Evolutionary conservation across 2,113 vertebrate species (phyloP).

Genomic region (Cynoglossus semilaevis): DNA sequence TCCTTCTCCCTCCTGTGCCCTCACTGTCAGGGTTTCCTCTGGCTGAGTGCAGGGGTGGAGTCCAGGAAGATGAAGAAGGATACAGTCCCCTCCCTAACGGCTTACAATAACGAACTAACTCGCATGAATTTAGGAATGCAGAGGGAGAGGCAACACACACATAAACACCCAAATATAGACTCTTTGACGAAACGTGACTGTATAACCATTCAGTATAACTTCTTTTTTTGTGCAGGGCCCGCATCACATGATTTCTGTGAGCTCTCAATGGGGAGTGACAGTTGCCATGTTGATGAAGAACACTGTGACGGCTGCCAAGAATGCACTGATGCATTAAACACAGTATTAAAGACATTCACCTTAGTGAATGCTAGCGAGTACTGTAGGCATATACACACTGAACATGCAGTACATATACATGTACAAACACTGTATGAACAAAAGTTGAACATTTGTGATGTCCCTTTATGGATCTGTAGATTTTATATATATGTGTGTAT

Average conservation of each 20-base stretch:
- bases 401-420: constrained; percentile 1
- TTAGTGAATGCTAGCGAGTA: constrained; percentile 1
- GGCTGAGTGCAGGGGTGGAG: constrained; percentile 78
- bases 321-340: constrained; percentile 78
- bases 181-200: neutral
- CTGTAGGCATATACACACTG: constrained; percentile 8
- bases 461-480: too few relatives aligned
- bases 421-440: too few relatives aligned
- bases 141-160: constrained; percentile 38
- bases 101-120: constrained; percentile 57
- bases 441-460: too few relatives aligned
- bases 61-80: constrained; percentile 62
- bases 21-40: constrained; percentile 78
- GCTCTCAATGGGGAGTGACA: too few relatives aligned
- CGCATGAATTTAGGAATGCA: constrained; percentile 69
- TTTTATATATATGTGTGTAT: too few relatives aligned
- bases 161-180: constrained; percentile 14
- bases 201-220: constrained; percentile 1
- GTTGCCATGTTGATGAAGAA: constrained; percentile 92
- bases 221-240: too few relatives aligned
- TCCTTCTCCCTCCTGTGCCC: constrained; percentile 30
- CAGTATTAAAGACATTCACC: neutral
- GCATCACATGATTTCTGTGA: too few relatives aligned
- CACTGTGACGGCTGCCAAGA: constrained; percentile 84
- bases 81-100: constrained; percentile 54